Evolutionary conservation across 2,113 vertebrate species (phyloP).

Genomic region (Delphinus delphis): DNA sequence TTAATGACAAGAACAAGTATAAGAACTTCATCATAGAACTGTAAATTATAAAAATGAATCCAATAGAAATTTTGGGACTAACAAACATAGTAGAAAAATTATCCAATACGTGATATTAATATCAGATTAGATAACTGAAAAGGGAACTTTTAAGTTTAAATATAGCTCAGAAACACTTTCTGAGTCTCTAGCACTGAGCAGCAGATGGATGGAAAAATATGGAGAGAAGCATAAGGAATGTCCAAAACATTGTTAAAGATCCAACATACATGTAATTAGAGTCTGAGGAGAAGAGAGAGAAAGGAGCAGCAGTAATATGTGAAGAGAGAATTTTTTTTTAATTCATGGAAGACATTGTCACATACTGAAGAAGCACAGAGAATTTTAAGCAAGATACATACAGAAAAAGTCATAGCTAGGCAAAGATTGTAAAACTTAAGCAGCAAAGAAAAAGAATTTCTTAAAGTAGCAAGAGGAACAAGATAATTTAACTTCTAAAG

Average conservation of each 20-base stretch:
- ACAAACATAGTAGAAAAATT: neutral
- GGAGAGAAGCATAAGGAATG: neutral
- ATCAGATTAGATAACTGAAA: neutral
- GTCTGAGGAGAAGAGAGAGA: neutral
- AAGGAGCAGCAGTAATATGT: neutral
- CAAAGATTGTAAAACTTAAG: neutral
- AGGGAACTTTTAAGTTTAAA: neutral
- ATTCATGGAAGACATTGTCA: neutral
- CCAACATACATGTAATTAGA: neutral
- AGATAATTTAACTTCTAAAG: neutral
- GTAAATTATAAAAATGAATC: neutral
- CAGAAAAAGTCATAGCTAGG: neutral
- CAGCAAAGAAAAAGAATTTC: neutral
- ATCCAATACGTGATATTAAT: neutral
- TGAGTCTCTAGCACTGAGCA: neutral
- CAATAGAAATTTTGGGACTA: neutral
- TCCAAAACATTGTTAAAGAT: neutral
- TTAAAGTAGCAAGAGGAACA: neutral
- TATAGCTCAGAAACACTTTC: neutral
- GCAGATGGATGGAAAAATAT: neutral
- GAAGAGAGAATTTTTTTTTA: neutral
- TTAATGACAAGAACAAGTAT: neutral
- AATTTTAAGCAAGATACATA: neutral
- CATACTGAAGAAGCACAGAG: neutral
- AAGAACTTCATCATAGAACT: neutral